Conservation (phyloP, 2,888 invertebrate species). For the Apamea sordens region DNA sequence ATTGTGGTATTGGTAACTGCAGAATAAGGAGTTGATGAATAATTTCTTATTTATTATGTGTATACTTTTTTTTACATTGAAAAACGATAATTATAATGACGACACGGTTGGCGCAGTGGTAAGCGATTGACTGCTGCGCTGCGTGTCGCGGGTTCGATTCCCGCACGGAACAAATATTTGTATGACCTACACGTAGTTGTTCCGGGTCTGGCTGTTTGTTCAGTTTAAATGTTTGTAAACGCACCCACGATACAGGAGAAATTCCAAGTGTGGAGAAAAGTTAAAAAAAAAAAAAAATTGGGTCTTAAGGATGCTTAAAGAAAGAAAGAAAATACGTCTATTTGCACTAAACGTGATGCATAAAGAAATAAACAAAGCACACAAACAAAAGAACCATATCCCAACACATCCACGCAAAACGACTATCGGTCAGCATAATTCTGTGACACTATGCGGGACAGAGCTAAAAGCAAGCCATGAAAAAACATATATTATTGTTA, state of each 20-base stretch:
- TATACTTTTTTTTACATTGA: not conserved
- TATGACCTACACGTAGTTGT: too few species aligned
- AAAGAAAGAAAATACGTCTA: not conserved
- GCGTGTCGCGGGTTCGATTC: too few species aligned
- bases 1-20: not conserved
- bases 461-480: too few species aligned
- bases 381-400: not conserved
- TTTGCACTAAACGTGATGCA: not conserved
- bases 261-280: too few species aligned
- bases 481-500: not conserved
- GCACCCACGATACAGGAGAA: too few species aligned
- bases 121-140: too few species aligned
- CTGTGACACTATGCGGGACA: too few species aligned
- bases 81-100: not conserved
- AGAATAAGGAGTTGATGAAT: constrained; percentile 3
- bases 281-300: too few species aligned
- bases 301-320: not conserved
- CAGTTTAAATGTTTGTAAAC: too few species aligned
- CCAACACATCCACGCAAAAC: not conserved
- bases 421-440: not conserved
- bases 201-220: too few species aligned
- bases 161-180: too few species aligned
- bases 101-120: too few species aligned
- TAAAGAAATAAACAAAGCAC: not conserved
- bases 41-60: not conserved